Conservation (phyloP, 2,888 invertebrate genomes). For the Synanthedon vespiformis region DNA sequence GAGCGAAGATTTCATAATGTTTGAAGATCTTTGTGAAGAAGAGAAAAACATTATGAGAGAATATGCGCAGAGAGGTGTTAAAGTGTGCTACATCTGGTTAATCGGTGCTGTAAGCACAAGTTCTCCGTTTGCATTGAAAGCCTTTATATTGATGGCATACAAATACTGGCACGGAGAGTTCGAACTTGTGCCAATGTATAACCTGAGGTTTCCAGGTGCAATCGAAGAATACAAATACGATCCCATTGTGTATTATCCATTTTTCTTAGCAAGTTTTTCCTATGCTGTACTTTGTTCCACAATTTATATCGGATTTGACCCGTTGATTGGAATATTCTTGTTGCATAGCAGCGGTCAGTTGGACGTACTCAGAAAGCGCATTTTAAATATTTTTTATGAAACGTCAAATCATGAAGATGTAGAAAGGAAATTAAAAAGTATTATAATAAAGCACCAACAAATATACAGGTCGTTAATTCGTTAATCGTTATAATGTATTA, state of each 20-base stretch:
- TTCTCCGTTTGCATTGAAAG: conserved; percentile 31
- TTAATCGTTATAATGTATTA: conserved; percentile 6
- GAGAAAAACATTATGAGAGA: conserved; percentile 25
- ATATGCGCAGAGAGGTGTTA: conserved; percentile 24
- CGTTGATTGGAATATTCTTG: conserved; percentile 44
- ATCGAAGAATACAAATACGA: conserved; percentile 25
- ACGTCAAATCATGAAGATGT: conserved; percentile 12
- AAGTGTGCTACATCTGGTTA: conserved; percentile 31
- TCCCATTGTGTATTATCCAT: conserved; percentile 13
- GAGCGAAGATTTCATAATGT: conserved; percentile 28
- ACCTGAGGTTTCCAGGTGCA: conserved; percentile 25
- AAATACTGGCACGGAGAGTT: conserved; percentile 23
- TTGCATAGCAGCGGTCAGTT: conserved; percentile 45
- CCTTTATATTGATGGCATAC: conserved; percentile 27
- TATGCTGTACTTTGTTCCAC: conserved; percentile 25
- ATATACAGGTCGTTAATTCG: conserved; percentile 21
- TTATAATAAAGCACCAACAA: conserved; percentile 32
- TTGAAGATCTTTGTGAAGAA: conserved; percentile 15
- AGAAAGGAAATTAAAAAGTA: conserved; percentile 22
- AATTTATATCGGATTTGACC: conserved; percentile 42
- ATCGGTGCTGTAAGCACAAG: conserved; percentile 18
- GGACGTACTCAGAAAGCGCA: conserved; percentile 28
- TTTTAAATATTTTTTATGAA: conserved; percentile 23
- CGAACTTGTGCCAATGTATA: conserved; percentile 30
- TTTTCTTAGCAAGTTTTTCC: conserved; percentile 16